phyloP scores from a whole-genome alignment of 2,888 invertebrate species.

The Apotomis turbidana region DNA sequence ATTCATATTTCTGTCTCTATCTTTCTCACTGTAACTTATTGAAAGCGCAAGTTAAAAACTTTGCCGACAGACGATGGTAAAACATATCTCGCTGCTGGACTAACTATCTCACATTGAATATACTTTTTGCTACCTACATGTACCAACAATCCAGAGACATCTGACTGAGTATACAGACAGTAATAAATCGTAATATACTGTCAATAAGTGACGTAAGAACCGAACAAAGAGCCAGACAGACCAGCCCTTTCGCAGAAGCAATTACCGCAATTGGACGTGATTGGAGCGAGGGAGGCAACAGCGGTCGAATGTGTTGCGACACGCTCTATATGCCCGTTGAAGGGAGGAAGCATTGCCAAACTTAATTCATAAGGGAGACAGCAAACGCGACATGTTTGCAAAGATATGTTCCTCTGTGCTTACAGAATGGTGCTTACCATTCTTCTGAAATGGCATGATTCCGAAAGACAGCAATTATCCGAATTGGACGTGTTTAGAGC shows the following conservation, averaged over 20 bases:
- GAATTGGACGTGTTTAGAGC: too few relatives aligned
- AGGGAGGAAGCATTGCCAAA: neutral
- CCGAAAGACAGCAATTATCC: too few relatives aligned
- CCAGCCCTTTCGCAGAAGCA: slow-evolving; percentile 51
- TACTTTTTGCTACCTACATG: neutral
- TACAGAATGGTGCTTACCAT: too few relatives aligned
- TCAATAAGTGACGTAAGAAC: slow-evolving; percentile 27
- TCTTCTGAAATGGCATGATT: too few relatives aligned
- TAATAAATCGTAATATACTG: slow-evolving; percentile 19
- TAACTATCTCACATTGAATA: neutral
- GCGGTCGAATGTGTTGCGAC: slow-evolving; percentile 54
- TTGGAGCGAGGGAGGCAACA: slow-evolving; percentile 51
- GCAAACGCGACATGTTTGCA: too few relatives aligned
- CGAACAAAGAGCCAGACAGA: slow-evolving; percentile 17
- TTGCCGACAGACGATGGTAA: too few relatives aligned
- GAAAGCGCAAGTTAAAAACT: too few relatives aligned
- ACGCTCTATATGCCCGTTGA: slow-evolving; percentile 52
- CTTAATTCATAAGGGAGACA: neutral
- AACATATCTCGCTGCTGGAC: too few relatives aligned
- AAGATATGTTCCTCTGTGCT: too few relatives aligned
- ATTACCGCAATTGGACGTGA: slow-evolving; percentile 56
- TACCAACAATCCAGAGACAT: neutral
- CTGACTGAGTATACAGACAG: neutral
- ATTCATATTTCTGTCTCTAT: too few relatives aligned
- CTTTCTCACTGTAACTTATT: too few relatives aligned